Conservation (phyloP, 2,113 vertebrate species). For the Okapia johnstoni region DNA sequence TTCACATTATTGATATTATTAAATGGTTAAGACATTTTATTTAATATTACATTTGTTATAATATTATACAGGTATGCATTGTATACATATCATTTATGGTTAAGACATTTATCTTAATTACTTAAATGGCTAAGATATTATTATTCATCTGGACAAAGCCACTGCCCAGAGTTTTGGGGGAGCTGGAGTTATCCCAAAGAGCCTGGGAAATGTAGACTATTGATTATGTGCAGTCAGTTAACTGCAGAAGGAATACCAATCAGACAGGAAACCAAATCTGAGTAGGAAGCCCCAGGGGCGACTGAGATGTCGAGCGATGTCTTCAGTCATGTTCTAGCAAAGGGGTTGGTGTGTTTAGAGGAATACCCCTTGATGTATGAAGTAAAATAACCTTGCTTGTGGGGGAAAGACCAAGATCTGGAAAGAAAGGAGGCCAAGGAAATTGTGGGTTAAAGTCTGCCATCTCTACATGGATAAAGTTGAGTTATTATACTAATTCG, state of each 20-base stretch:
- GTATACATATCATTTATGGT: neutral
- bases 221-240: neutral
- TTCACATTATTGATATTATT: neutral
- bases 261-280: slow-evolving; percentile 1
- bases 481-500: neutral
- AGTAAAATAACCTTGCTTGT: neutral
- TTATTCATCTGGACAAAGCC: neutral
- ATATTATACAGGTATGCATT: neutral
- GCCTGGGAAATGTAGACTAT: neutral
- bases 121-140: neutral
- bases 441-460: neutral
- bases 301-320: neutral
- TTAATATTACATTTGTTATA: neutral
- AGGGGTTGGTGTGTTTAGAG: neutral
- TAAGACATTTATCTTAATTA: neutral
- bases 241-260: neutral
- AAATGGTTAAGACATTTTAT: neutral
- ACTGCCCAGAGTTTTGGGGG: neutral
- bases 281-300: neutral
- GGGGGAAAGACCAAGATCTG: neutral
- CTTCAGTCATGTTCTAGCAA: neutral
- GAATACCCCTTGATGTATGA: neutral
- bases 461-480: neutral
- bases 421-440: neutral
- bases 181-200: neutral